A percentile compares a stretch with the other conserved stretches of the same genome.
These are phyloP conservation scores for Philereme vetulata DNA, from an alignment of 2,888 invertebrate genomes.

Conservation along the genomic window DNA sequence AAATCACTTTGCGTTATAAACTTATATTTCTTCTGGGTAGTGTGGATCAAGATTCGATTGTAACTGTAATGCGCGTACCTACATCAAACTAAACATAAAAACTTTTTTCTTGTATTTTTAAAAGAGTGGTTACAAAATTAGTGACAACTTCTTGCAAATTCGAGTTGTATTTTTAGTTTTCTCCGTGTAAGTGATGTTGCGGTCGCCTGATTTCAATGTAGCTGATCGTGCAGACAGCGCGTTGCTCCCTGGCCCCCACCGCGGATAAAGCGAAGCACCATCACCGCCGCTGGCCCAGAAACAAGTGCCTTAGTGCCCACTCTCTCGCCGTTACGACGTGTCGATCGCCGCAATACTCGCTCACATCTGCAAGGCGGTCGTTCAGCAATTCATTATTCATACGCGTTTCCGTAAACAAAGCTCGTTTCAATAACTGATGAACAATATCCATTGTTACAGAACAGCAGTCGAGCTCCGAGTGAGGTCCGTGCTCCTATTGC, in stretches of 20 bases:
- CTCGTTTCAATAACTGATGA: slow-evolving; percentile 24
- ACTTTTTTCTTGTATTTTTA: no score
- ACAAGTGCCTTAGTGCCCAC: slow-evolving; percentile 69
- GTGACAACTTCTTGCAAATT: background rate
- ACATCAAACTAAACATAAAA: no score
- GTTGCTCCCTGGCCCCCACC: slow-evolving; percentile 66
- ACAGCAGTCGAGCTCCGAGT: slow-evolving; percentile 68
- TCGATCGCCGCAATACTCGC: slow-evolving; percentile 43
- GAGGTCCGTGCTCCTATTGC: slow-evolving; percentile 82
- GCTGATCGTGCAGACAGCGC: slow-evolving; percentile 59
- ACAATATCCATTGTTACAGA: slow-evolving; percentile 62
- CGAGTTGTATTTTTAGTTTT: background rate
- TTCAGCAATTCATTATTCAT: slow-evolving; percentile 32
- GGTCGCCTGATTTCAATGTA: slow-evolving; percentile 56
- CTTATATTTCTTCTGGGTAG: background rate
- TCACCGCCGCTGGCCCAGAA: slow-evolving; percentile 52
- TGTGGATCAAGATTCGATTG: background rate
- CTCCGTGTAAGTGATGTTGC: slow-evolving; percentile 19
- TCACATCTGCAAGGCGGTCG: slow-evolving; percentile 43
- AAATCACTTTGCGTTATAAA: background rate
- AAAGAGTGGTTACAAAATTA: background rate
- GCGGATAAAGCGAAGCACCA: slow-evolving; percentile 53
- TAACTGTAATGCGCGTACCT: background rate
- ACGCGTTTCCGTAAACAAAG: slow-evolving; percentile 42
- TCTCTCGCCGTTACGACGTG: slow-evolving; percentile 61